Percentiles rank a stretch among this genome's conserved stretches.
Evolutionary conservation across 2,888 invertebrate species (phyloP).

Genomic region (Trachelus tabidus): DNA sequence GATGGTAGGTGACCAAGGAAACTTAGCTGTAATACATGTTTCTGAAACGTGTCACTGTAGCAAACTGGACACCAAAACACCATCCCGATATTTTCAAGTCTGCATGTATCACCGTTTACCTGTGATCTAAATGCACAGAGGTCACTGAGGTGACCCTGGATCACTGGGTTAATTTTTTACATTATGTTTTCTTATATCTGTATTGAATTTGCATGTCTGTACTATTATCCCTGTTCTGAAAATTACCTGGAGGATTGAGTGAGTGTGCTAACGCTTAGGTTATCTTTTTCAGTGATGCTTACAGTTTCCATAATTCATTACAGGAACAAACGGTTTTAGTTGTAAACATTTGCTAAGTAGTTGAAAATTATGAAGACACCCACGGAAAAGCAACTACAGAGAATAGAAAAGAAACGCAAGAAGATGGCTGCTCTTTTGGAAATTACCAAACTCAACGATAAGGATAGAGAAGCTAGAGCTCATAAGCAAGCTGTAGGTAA

Average conservation of each 20-base stretch:
- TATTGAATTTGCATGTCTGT: not conserved
- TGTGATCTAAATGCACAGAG: not conserved
- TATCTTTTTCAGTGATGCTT: not conserved
- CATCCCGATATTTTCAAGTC: slow-evolving; percentile 23
- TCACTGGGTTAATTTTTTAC: slow-evolving; percentile 1
- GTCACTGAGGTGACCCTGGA: not conserved
- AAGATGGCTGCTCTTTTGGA: slow-evolving; percentile 74
- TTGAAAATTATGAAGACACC: slow-evolving; percentile 61
- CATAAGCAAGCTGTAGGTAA: slow-evolving; percentile 33
- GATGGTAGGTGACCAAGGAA: slow-evolving; percentile 31
- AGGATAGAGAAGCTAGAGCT: slow-evolving; percentile 66
- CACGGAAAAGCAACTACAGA: slow-evolving; percentile 68
- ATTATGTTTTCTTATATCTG: slow-evolving; percentile 1
- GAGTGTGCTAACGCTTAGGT: not conserved
- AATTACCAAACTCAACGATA: slow-evolving; percentile 73
- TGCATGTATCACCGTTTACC: slow-evolving; percentile 6
- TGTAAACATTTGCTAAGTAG: not conserved
- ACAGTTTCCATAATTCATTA: not conserved
- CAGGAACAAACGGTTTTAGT: not conserved
- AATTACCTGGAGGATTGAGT: not conserved
- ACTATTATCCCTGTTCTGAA: not conserved
- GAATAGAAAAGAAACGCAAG: slow-evolving; percentile 73
- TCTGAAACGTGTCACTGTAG: slow-evolving; percentile 24
- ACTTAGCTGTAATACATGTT: slow-evolving; percentile 12
- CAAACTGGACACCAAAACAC: slow-evolving; percentile 32